Evolutionary conservation across 2,113 vertebrate species (phyloP).

Genomic region (Siniperca knerii): DNA sequence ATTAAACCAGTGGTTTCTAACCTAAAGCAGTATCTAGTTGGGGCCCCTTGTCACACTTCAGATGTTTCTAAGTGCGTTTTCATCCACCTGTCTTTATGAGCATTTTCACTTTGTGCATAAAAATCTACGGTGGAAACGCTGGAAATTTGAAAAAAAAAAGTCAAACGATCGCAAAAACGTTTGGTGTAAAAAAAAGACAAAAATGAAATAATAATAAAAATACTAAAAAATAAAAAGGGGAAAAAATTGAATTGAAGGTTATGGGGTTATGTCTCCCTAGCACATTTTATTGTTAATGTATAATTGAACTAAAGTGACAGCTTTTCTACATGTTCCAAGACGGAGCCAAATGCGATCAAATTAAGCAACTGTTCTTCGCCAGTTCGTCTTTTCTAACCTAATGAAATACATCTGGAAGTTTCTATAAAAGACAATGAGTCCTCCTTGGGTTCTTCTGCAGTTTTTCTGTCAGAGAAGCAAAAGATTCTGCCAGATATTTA

Average conservation of each 20-base stretch:
- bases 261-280: not conserved
- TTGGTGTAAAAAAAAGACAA: too few relatives aligned
- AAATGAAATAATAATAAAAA: too few relatives aligned
- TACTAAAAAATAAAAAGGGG: not conserved
- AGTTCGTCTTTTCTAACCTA: not conserved
- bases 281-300: not conserved
- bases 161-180: too few relatives aligned
- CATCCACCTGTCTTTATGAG: not conserved
- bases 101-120: not conserved
- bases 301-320: not conserved
- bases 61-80: not conserved
- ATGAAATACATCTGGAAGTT: not conserved
- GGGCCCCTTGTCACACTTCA: too few relatives aligned
- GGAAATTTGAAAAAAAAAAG: not conserved
- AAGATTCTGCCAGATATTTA: conserved; percentile 24
- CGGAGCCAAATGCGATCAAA: not conserved
- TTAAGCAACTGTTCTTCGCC: not conserved
- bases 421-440: not conserved
- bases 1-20: not conserved
- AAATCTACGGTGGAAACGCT: not conserved
- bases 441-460: not conserved
- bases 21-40: too few relatives aligned
- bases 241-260: too few relatives aligned
- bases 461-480: not conserved
- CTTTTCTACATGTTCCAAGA: not conserved